phyloP scores from a whole-genome alignment of 2,888 invertebrate genomes.

The Physocephala rufipes region DNA sequence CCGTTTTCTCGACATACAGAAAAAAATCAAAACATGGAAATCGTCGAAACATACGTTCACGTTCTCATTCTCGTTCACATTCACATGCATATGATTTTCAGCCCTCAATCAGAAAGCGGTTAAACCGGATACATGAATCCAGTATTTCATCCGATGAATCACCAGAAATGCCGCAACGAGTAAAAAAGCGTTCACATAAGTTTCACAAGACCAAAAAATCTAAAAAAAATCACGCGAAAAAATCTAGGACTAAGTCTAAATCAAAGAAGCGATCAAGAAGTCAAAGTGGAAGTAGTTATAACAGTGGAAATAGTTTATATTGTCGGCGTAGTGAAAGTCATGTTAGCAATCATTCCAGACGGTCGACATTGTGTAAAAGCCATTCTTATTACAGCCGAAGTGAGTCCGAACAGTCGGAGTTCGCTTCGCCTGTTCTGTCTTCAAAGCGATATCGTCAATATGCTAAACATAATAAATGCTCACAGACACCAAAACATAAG shows the following conservation, averaged over 20 bases:
- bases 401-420: slow-evolving; percentile 18
- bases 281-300: slow-evolving; percentile 25
- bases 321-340: slow-evolving; percentile 29
- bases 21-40: slow-evolving; percentile 9
- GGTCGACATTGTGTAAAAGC: slow-evolving; percentile 24
- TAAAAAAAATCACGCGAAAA: slow-evolving; percentile 51
- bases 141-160: slow-evolving; percentile 32
- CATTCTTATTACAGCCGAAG: slow-evolving; percentile 18
- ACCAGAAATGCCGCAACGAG: slow-evolving; percentile 29
- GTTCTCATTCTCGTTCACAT: slow-evolving; percentile 26
- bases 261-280: slow-evolving; percentile 49
- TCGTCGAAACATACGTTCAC: slow-evolving; percentile 38
- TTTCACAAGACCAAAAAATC: slow-evolving; percentile 46
- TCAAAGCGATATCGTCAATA: slow-evolving; percentile 15
- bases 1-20: neutral
- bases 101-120: slow-evolving; percentile 12
- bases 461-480: slow-evolving; percentile 34
- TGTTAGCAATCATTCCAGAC: slow-evolving; percentile 33
- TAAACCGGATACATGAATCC: too few species aligned
- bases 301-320: slow-evolving; percentile 24
- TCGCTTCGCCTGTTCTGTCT: neutral
- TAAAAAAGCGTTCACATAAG: slow-evolving; percentile 19
- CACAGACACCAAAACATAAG: slow-evolving; percentile 32
- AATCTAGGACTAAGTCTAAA: slow-evolving; percentile 42
- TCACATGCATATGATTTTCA: slow-evolving; percentile 21